These are phyloP conservation scores for Thripadectes ignobilis DNA, from an alignment of 2,797 vertebrate species.

Conservation along the genomic window DNA sequence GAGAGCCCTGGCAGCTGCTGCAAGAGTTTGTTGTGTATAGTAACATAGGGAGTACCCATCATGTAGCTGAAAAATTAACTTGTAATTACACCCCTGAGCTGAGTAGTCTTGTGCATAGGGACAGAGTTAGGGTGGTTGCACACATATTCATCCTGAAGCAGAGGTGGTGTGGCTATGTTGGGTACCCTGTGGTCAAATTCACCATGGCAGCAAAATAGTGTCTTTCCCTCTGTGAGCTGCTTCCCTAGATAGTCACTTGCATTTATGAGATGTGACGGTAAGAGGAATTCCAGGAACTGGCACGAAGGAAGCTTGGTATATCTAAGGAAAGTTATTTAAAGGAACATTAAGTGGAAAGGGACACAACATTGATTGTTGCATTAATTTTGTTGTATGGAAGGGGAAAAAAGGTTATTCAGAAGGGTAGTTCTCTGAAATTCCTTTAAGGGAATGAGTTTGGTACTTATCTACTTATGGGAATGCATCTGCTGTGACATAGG, in stretches of 20 bases:
- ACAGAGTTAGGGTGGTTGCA: rapidly evolving
- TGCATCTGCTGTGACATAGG: neutral
- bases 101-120: rapidly evolving
- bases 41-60: rapidly evolving
- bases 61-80: neutral
- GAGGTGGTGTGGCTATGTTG: too few relatives aligned
- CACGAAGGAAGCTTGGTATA: neutral
- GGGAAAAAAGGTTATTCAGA: neutral
- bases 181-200: neutral
- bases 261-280: neutral
- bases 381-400: neutral
- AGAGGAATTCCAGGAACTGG: neutral
- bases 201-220: rapidly evolving
- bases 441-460: neutral
- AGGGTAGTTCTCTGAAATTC: neutral
- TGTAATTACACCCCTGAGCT: neutral
- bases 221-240: neutral
- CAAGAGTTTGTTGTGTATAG: neutral
- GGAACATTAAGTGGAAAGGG: neutral
- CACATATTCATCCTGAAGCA: rapidly evolving
- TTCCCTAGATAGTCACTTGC: neutral
- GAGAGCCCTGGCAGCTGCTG: neutral
- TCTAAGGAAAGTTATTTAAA: neutral
- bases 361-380: neutral
- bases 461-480: neutral